phyloP scores from a whole-genome alignment of 2,888 invertebrate genomes.

The Hyles lineata region DNA sequence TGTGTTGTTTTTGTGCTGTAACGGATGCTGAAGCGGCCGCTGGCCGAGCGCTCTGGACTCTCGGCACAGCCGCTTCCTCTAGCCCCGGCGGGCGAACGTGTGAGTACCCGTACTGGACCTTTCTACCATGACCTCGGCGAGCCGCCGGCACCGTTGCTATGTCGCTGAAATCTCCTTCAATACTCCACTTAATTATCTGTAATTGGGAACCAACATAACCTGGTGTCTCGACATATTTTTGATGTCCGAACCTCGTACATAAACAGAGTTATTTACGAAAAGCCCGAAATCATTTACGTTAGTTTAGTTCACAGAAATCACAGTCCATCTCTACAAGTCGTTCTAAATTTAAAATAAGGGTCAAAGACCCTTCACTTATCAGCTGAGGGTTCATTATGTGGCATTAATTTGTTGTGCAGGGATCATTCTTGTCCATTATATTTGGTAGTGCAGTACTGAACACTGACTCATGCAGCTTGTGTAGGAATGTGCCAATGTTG shows the following conservation, averaged over 20 bases:
- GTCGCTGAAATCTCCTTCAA: background rate
- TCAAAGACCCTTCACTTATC: constrained; percentile 33
- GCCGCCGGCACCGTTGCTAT: constrained; percentile 20
- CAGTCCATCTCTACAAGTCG: constrained; percentile 27
- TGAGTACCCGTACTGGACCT: constrained; percentile 44
- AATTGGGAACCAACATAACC: constrained; percentile 16
- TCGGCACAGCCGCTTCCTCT: constrained; percentile 41
- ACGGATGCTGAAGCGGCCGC: constrained; percentile 61
- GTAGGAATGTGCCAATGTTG: constrained; percentile 17
- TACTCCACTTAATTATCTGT: background rate
- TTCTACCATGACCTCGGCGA: constrained; percentile 30
- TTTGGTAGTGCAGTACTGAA: background rate
- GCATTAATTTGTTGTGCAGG: constrained; percentile 24
- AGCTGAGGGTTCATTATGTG: constrained; percentile 32
- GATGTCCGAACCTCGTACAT: background rate
- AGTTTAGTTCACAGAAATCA: constrained; percentile 18
- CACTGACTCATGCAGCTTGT: constrained; percentile 21
- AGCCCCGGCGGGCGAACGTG: constrained; percentile 45
- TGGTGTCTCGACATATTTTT: constrained; percentile 3
- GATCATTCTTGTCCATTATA: constrained; percentile 26
- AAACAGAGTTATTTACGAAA: background rate
- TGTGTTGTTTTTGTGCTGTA: constrained; percentile 70
- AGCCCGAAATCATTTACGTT: constrained; percentile 17
- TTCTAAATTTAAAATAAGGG: constrained; percentile 31
- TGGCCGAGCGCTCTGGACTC: constrained; percentile 38